These are phyloP conservation scores for Petaurus breviceps DNA, from an alignment of 2,113 vertebrate species.

Conservation along the genomic window DNA sequence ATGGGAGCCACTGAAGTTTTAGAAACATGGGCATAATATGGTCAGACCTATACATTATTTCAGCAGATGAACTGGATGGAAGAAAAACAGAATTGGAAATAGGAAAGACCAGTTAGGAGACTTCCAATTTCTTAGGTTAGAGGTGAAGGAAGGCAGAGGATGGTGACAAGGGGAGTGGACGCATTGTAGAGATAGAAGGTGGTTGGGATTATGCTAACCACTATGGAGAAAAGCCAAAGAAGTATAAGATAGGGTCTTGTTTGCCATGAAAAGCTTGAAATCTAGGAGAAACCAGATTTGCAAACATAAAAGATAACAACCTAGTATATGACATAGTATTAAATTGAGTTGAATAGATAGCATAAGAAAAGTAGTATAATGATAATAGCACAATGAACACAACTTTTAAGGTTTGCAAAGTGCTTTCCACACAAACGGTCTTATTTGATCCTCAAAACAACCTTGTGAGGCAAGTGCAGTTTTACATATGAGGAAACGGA, in stretches of 20 bases:
- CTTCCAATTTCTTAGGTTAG: neutral
- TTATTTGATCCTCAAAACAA: too few relatives aligned
- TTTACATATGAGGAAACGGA: too few relatives aligned
- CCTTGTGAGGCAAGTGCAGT: too few relatives aligned
- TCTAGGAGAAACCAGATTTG: neutral
- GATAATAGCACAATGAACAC: too few relatives aligned
- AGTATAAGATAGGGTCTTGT: too few relatives aligned
- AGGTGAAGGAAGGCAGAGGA: neutral
- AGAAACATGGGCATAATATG: neutral
- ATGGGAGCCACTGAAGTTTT: neutral
- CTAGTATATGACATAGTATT: neutral
- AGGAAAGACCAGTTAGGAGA: neutral
- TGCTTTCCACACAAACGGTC: too few relatives aligned
- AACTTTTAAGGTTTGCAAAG: too few relatives aligned
- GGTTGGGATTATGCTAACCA: neutral
- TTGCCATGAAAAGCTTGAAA: conserved; percentile 5
- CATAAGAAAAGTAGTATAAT: too few relatives aligned
- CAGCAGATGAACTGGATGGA: neutral
- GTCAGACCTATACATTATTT: neutral
- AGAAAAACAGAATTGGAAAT: neutral
- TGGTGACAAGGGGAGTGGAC: neutral
- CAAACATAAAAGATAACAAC: neutral
- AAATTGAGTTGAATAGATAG: neutral
- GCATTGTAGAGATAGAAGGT: neutral
- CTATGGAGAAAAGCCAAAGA: conserved; percentile 21